Conservation (phyloP, 2,888 invertebrate genomes). For the Synergus itoensis region DNA sequence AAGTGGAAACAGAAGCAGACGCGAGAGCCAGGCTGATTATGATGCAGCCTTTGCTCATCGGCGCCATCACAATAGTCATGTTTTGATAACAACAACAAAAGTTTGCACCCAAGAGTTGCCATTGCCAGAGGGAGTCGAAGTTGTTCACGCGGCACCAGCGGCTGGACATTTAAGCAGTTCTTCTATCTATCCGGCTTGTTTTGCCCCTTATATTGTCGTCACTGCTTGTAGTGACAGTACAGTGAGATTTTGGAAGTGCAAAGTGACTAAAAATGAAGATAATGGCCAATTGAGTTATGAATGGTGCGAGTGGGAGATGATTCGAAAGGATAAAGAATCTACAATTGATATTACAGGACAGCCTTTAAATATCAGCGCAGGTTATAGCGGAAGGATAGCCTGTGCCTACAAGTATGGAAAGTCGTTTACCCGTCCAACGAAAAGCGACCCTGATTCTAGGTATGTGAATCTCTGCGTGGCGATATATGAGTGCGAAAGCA, state of each 20-base stretch:
- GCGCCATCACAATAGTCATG: constrained; percentile 80
- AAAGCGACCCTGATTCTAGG: constrained; percentile 87
- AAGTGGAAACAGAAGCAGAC: constrained; percentile 68
- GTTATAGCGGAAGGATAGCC: constrained; percentile 98
- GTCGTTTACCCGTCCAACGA: constrained; percentile 90
- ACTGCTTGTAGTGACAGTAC: constrained; percentile 97
- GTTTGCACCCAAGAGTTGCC: constrained; percentile 94
- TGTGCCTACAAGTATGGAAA: constrained; percentile 97
- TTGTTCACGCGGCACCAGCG: constrained; percentile 95
- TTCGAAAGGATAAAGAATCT: constrained; percentile 84
- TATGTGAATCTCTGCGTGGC: constrained; percentile 96
- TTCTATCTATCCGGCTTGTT: constrained; percentile 99
- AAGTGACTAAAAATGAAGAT: constrained; percentile 80
- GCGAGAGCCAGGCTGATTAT: constrained; percentile 73
- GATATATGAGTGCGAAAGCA: constrained; percentile 99
- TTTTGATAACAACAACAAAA: constrained; percentile 93
- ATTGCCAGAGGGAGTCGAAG: constrained; percentile 93
- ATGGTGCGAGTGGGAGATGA: constrained; percentile 95
- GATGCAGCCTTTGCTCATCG: constrained; percentile 67
- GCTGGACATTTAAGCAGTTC: constrained; percentile 98
- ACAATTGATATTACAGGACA: constrained; percentile 89
- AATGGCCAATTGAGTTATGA: constrained; percentile 80
- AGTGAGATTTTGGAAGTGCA: constrained; percentile 93
- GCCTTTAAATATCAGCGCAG: constrained; percentile 95
- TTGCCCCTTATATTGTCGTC: constrained; percentile 97